phyloP scores from a whole-genome alignment of 2,888 invertebrate species.

The Spisula solida region DNA sequence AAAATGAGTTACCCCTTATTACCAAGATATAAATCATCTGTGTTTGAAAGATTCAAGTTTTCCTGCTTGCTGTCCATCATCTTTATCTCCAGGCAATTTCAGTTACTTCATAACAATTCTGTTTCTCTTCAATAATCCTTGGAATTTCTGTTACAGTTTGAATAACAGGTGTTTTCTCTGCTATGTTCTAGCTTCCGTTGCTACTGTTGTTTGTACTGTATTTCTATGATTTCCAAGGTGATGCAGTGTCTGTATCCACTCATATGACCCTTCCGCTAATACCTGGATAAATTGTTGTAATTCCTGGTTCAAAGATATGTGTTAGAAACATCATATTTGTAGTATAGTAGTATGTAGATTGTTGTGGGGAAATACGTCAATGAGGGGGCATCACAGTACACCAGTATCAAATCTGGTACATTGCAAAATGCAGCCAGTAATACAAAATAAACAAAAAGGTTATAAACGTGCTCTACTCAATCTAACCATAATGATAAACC shows the following conservation, averaged over 20 bases:
- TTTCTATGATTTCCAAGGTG: background rate
- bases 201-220: background rate
- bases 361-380: no score
- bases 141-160: background rate
- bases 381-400: no score
- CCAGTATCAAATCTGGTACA: no score
- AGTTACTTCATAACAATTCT: background rate
- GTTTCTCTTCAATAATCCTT: background rate
- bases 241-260: background rate
- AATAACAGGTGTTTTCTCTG: slow-evolving; percentile 7
- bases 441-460: no score
- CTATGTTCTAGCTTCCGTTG: background rate
- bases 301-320: background rate
- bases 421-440: no score
- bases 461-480: no score
- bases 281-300: background rate
- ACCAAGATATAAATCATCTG: background rate
- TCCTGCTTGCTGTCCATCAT: background rate
- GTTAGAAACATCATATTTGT: no score
- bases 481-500: no score
- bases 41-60: background rate
- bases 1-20: background rate
- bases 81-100: background rate
- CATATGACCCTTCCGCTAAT: background rate
- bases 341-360: no score